Evolutionary conservation across 2,888 invertebrate species (phyloP).

Genomic region (Dasysyrphus tricinctus): DNA sequence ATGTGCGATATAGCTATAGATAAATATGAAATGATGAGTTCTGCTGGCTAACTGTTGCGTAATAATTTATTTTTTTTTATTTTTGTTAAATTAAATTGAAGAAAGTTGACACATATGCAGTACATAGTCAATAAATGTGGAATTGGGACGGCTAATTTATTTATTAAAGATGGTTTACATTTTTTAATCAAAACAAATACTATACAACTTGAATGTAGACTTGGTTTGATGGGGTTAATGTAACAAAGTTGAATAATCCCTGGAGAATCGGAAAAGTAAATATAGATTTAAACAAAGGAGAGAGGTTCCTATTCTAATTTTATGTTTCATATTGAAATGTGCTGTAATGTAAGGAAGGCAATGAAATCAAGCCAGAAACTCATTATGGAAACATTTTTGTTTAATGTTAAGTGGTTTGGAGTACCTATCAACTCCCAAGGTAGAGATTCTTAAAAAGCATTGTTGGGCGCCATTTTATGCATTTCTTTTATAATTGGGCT

Average conservation of each 20-base stretch:
- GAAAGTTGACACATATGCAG: constrained; percentile 66
- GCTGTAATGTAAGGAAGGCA: too few species aligned
- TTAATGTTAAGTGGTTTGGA: too few species aligned
- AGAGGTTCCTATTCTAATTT: too few species aligned
- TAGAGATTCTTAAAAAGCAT: too few species aligned
- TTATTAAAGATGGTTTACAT: constrained; percentile 71
- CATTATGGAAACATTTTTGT: too few species aligned
- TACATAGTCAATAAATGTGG: constrained; percentile 47
- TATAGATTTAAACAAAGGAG: too few species aligned
- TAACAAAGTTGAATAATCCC: constrained; percentile 41
- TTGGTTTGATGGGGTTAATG: constrained; percentile 45
- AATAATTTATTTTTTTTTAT: constrained; percentile 31
- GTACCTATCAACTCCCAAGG: too few species aligned
- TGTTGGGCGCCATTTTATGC: too few species aligned
- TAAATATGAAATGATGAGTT: constrained; percentile 50
- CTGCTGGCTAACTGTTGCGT: constrained; percentile 55
- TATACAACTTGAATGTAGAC: background rate
- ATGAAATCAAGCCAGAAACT: too few species aligned
- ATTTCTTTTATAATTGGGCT: too few species aligned
- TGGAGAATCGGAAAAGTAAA: background rate
- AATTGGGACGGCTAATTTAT: constrained; percentile 70
- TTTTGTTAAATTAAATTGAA: constrained; percentile 67
- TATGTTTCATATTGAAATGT: too few species aligned
- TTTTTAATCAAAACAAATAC: constrained; percentile 65
- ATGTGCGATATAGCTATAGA: constrained; percentile 26